Percentiles rank a stretch among this genome's conserved stretches.
These are phyloP conservation scores for Antechinus stuartii DNA, from an alignment of 2,113 vertebrate species.

Conservation along the genomic window DNA sequence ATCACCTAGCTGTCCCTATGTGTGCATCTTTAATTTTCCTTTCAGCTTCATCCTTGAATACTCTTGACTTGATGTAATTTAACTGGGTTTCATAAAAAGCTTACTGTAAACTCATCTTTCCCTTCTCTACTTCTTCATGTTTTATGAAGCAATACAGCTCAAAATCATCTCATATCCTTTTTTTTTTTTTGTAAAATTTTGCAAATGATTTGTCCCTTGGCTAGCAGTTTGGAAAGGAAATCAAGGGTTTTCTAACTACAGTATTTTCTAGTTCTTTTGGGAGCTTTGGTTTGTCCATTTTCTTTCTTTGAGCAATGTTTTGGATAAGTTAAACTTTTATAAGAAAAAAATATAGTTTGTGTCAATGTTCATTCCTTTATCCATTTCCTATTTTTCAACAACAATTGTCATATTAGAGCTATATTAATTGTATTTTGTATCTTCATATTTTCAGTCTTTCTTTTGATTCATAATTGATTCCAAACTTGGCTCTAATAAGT, in stretches of 20 bases:
- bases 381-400: not conserved
- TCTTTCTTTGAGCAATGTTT: not conserved
- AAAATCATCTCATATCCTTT: not conserved
- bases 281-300: not conserved
- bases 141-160: not conserved
- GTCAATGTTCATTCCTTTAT: not conserved
- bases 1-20: not conserved
- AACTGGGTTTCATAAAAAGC: not conserved
- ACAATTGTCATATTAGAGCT: not conserved
- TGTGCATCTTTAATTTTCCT: not conserved
- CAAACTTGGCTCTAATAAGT: not conserved
- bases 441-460: not conserved
- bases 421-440: not conserved
- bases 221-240: not conserved
- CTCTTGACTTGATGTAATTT: not conserved
- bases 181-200: not conserved
- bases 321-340: not conserved
- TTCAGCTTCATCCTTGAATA: not conserved
- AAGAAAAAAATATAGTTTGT: not conserved
- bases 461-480: not conserved
- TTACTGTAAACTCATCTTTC: not conserved
- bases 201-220: not conserved
- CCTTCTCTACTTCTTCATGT: not conserved
- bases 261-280: not conserved
- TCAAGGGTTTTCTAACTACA: not conserved